Evolutionary conservation across 2,888 invertebrate genomes (phyloP), one percentile per base, ranked within the genome.

Genomic region (Dasypolia templi): DNA sequence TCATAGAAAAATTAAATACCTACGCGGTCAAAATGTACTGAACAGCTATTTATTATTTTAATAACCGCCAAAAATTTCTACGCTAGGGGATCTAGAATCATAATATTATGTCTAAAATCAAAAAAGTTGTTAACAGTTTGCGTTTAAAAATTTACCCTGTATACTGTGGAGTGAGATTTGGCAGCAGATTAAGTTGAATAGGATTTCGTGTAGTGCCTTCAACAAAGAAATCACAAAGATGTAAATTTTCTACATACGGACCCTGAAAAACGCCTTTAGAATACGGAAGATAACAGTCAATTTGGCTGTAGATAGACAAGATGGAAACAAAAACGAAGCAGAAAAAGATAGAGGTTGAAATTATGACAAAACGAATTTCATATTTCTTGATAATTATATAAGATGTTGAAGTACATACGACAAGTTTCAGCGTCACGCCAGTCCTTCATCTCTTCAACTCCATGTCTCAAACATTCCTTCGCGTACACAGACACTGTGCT

Each of bases 391-490:
- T 3, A 46, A 11, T 49, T 22, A 49, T 49, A 22, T 22, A 11
- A 22, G n/a, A 49, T 49, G n/a, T 51, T 51, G 51, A 51, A 39
- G 44, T 63, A 97, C 98, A 97, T 96, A 99, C 99, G 98, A 91
- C 99, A 99, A 62, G 97, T 97, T 14, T 97, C 97, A n/a, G 97
- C 94, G 87, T 97, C 97, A 66, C 99, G 97, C 99, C 99, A 99
- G 58, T 97, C 97, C 67, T 96, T 95, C 86, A 97, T 95, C 77
- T 97, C 93, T 35, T 96, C 96, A 0, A 97, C 93, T 3, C 98
- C 98, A 69, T 97, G 97, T 7, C 97, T 96, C 6, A 96, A 94
- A 88, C 99, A 99, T 85, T 98, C 98, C 85, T 97, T 97, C 0
- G 98, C 97, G 89, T 98, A 98, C 70, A 98, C 98, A 0, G 97